phyloP scores from a whole-genome alignment of 2,797 vertebrate genomes.

The Poecilia picta region DNA sequence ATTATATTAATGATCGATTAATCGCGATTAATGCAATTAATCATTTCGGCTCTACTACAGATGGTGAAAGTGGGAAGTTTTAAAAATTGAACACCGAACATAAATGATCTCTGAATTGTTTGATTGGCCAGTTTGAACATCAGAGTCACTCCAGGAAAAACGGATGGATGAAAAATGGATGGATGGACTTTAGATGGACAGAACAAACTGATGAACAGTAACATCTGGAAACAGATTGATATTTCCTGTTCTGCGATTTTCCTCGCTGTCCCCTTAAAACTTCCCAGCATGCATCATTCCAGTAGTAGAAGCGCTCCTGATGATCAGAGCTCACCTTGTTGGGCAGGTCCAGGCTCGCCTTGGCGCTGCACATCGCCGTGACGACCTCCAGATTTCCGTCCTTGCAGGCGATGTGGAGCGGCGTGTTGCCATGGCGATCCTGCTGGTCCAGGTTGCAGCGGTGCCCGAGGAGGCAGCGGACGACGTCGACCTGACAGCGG shows the following conservation, averaged over 20 bases:
- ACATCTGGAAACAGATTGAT: background rate
- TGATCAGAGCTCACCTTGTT: constrained; percentile 87
- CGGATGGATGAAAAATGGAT: background rate
- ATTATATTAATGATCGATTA: too few species aligned
- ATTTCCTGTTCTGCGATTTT: background rate
- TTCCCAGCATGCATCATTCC: background rate
- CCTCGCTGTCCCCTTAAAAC: background rate
- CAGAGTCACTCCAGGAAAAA: background rate
- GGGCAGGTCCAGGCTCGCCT: constrained; percentile 87
- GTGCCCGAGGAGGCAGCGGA: constrained; percentile 88
- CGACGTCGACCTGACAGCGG: constrained; percentile 93
- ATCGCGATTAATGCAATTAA: too few species aligned
- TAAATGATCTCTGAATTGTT: background rate
- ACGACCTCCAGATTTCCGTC: constrained; percentile 91
- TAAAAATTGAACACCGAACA: background rate
- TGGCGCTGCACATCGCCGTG: constrained; percentile 85
- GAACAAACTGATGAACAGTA: background rate
- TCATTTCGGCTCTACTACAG: too few species aligned
- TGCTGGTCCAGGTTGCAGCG: constrained; percentile 89
- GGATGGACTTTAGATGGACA: background rate
- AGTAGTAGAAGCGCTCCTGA: background rate
- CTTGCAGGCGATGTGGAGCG: constrained; percentile 95
- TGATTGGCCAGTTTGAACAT: background rate
- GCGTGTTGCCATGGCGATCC: constrained; percentile 94
- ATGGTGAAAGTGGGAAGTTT: background rate